These are phyloP conservation scores for Chaetura pelagica DNA, from an alignment of 2,113 vertebrate species.

Conservation along the genomic window DNA sequence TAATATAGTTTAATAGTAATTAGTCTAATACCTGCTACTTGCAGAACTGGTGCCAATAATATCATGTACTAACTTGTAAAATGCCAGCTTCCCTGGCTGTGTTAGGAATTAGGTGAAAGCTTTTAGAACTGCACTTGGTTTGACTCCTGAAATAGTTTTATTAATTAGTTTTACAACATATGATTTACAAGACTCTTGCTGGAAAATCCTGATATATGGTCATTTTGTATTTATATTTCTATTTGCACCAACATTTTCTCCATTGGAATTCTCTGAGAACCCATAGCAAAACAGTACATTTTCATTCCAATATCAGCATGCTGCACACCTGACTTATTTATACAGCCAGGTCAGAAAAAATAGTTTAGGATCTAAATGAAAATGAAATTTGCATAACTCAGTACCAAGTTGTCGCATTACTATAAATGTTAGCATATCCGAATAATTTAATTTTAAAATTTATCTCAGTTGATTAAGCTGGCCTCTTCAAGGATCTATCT, in stretches of 20 bases:
- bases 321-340: background rate
- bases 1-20: conserved; percentile 66
- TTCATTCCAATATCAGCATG: background rate
- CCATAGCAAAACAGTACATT: background rate
- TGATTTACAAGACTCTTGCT: background rate
- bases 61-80: conserved; percentile 27
- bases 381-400: background rate
- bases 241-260: background rate
- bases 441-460: background rate
- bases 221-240: background rate
- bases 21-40: conserved; percentile 38
- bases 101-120: background rate
- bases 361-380: background rate
- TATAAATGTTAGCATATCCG: background rate
- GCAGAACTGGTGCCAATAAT: conserved; percentile 32
- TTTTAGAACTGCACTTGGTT: conserved; percentile 41
- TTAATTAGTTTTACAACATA: background rate
- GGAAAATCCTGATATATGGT: background rate
- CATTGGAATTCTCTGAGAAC: background rate
- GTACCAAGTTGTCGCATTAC: background rate
- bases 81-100: background rate
- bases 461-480: background rate
- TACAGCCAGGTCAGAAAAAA: background rate
- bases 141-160: background rate
- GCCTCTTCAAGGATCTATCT: too few species aligned